Evolutionary conservation across 2,113 vertebrate species (phyloP).

Genomic region (Epinephelus moara): DNA sequence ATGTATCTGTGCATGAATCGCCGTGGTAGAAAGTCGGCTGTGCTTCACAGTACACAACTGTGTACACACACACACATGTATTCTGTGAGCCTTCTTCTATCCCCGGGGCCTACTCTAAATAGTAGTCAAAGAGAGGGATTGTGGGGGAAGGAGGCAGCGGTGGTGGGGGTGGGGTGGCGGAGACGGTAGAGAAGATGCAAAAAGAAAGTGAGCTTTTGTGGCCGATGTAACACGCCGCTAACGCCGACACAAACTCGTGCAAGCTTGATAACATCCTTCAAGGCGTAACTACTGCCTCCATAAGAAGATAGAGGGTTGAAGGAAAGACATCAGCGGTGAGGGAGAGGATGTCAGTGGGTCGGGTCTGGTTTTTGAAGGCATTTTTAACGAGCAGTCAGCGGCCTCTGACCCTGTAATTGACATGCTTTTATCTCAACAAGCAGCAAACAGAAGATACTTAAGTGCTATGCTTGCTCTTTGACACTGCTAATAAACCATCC

Average conservation of each 20-base stretch:
- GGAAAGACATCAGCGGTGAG: background rate
- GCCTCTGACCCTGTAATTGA: constrained; percentile 70
- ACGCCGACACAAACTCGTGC: background rate
- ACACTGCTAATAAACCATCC: constrained; percentile 46
- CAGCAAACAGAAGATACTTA: constrained; percentile 38
- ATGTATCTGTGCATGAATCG: constrained; percentile 18
- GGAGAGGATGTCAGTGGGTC: background rate
- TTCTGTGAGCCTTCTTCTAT: constrained; percentile 71
- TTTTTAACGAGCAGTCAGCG: constrained; percentile 59
- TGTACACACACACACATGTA: constrained; percentile 36
- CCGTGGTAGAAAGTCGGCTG: constrained; percentile 39
- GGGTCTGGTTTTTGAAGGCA: constrained; percentile 20
- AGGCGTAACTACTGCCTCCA: background rate
- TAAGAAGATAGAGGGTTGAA: constrained; percentile 10
- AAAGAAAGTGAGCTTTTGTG: constrained; percentile 66
- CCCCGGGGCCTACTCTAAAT: constrained; percentile 79
- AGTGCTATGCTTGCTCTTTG: constrained; percentile 35
- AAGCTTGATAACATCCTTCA: constrained; percentile 14
- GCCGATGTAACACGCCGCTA: background rate
- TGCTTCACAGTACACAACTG: constrained; percentile 64
- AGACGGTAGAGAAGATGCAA: constrained; percentile 51
- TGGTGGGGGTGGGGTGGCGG: constrained; percentile 30
- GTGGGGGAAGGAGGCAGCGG: constrained; percentile 69
- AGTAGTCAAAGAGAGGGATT: constrained; percentile 79
- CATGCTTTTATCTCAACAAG: constrained; percentile 64